Conservation (phyloP, 1,140 invertebrate genomes). For the Monochamus saltuarius region DNA sequence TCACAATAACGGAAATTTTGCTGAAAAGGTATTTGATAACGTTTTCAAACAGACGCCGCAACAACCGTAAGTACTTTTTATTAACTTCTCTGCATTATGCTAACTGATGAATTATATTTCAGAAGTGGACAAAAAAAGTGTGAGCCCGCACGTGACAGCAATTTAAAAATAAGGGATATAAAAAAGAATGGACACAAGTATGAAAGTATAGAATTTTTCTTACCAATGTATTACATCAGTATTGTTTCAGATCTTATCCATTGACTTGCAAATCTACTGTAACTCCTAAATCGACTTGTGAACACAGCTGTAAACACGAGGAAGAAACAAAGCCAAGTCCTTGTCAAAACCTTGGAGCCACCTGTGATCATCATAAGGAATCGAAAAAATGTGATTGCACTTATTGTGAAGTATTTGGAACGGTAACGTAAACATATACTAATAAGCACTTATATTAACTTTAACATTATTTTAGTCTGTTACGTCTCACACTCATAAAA, state of each 20-base stretch:
- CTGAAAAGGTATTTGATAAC: conserved; percentile 11
- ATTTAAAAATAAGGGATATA: conserved; percentile 18
- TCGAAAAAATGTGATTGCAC: conserved; percentile 46
- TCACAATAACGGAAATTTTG: conserved; percentile 1
- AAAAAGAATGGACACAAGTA: conserved; percentile 26
- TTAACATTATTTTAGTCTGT: conserved; percentile 19
- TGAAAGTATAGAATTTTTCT: conserved; percentile 4
- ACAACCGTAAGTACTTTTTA: neutral
- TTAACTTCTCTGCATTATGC: conserved; percentile 8
- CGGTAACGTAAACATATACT: neutral
- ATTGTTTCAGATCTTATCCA: conserved; percentile 12
- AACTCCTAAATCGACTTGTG: neutral
- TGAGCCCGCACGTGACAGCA: conserved; percentile 20
- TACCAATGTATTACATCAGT: neutral
- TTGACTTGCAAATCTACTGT: neutral
- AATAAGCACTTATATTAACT: neutral
- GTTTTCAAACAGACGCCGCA: neutral
- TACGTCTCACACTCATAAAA: conserved; percentile 33
- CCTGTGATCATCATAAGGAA: conserved; percentile 22
- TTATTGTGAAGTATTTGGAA: conserved; percentile 46
- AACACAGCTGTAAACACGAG: neutral
- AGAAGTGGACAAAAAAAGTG: conserved; percentile 12
- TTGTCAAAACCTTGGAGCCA: conserved; percentile 5
- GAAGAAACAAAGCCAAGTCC: conserved; percentile 1
- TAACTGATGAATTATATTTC: neutral